These are phyloP conservation scores for Sanderia malayensis DNA, from an alignment of 30 jellyfish, hydroid and myxozoan species.

Conservation along the genomic window DNA sequence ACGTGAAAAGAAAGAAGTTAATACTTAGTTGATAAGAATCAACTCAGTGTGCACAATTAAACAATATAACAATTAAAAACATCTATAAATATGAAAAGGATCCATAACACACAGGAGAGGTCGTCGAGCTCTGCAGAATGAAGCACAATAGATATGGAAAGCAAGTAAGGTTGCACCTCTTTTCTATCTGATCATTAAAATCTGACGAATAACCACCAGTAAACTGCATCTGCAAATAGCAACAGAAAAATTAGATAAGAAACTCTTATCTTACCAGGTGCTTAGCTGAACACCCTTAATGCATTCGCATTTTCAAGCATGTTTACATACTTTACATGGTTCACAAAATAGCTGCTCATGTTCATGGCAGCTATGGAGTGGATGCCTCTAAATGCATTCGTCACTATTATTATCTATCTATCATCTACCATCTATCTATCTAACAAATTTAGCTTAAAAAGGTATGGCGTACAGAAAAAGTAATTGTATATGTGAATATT, in stretches of 20 bases:
- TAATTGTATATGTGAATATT: no score
- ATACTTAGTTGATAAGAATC: neutral
- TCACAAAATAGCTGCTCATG: neutral
- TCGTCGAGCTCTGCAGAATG: neutral
- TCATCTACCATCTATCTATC: no score
- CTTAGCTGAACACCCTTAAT: neutral
- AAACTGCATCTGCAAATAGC: neutral
- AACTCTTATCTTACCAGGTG: neutral
- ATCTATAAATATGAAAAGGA: neutral
- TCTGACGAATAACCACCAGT: slow-evolving; percentile 7
- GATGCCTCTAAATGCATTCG: no score
- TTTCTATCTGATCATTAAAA: neutral
- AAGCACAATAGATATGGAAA: neutral
- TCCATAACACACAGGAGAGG: neutral
- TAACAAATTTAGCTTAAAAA: no score
- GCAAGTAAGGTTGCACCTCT: neutral
- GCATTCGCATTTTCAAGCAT: neutral
- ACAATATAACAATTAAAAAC: neutral
- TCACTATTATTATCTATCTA: no score
- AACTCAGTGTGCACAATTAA: neutral
- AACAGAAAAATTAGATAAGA: neutral
- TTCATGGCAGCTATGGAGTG: neutral
- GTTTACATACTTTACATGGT: neutral
- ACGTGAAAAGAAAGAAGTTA: neutral
- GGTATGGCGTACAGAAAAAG: no score